Conservation (phyloP, 2,113 vertebrate species). For the Macrotis lagotis region DNA sequence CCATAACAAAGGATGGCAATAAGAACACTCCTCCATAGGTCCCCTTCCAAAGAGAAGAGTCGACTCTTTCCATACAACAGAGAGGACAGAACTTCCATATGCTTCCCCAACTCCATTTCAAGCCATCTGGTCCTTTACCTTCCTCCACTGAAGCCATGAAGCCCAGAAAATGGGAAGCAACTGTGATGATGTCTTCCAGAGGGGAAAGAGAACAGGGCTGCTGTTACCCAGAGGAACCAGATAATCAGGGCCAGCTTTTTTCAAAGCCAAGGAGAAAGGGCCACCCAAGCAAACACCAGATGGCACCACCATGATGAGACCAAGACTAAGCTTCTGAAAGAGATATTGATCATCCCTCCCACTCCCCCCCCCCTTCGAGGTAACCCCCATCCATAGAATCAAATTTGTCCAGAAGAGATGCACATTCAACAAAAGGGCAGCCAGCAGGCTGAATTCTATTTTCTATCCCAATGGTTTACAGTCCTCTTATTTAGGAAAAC, state of each 20-base stretch:
- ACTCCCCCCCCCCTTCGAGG: neutral
- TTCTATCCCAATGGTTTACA: neutral
- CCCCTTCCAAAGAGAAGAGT: neutral
- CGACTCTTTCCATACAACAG: no score
- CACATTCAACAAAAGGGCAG: neutral
- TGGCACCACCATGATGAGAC: neutral
- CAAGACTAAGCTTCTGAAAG: neutral
- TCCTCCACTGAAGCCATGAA: neutral
- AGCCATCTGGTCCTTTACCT: neutral
- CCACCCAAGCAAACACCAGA: conserved; percentile 4
- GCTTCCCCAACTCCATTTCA: neutral
- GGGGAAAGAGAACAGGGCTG: neutral
- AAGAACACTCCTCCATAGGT: neutral
- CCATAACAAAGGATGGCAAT: neutral
- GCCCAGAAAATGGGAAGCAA: neutral
- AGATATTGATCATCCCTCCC: neutral
- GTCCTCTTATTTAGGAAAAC: neutral
- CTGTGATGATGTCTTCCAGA: neutral
- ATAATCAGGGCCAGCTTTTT: neutral
- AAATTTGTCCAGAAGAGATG: neutral
- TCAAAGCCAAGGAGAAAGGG: conserved; percentile 29
- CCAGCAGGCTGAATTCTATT: neutral
- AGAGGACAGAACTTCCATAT: neutral
- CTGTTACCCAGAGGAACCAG: neutral
- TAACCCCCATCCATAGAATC: neutral